Evolutionary conservation across 2,797 vertebrate genomes (phyloP).

Genomic region (Phrynocephalus forsythii): DNA sequence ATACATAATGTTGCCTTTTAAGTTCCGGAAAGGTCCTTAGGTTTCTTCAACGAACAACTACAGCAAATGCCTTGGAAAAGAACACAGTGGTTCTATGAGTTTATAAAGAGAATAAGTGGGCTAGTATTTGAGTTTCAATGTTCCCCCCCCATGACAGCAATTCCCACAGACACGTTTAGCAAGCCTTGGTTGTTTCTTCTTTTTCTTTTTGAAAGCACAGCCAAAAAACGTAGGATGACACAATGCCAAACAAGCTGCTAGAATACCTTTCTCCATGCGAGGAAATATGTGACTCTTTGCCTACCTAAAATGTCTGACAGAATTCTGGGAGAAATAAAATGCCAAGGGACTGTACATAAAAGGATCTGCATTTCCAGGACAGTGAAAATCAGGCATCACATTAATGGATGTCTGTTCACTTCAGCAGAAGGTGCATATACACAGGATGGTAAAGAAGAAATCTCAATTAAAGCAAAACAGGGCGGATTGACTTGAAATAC

Average conservation of each 20-base stretch:
- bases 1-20: neutral
- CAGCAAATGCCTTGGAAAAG: neutral
- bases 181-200: neutral
- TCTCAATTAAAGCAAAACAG: slow-evolving; percentile 45
- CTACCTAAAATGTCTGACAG: neutral
- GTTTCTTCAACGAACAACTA: neutral
- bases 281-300: neutral
- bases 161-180: fast-evolving
- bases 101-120: neutral
- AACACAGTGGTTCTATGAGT: neutral
- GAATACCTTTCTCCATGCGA: neutral
- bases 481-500: slow-evolving; percentile 58
- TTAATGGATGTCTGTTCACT: slow-evolving; percentile 39
- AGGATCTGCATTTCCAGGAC: slow-evolving; percentile 14
- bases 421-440: slow-evolving; percentile 17
- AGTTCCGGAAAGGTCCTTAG: neutral
- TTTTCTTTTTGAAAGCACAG: neutral
- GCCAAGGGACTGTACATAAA: neutral
- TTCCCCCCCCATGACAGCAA: neutral
- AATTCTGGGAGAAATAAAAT: neutral
- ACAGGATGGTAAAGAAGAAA: slow-evolving; percentile 41
- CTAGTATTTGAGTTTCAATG: neutral
- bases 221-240: neutral
- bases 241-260: neutral
- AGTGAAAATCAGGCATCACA: slow-evolving; percentile 41